phyloP scores from a whole-genome alignment of 2,888 invertebrate genomes.

The Beris chalybata region DNA sequence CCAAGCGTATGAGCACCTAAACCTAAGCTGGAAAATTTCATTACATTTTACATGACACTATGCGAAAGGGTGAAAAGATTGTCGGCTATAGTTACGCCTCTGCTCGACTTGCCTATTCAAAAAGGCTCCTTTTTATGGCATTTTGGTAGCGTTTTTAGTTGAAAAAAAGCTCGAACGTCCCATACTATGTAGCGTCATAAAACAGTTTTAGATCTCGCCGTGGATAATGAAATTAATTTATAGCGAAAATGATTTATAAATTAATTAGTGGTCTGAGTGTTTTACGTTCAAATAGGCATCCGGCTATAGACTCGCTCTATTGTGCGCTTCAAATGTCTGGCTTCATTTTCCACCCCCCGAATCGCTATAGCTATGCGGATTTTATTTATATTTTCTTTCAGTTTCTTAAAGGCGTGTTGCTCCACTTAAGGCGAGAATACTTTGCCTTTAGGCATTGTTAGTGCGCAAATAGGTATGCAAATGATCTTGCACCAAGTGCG shows the following conservation, averaged over 20 bases:
- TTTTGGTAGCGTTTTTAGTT: constrained; percentile 9
- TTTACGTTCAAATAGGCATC: constrained; percentile 12
- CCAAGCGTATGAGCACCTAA: neutral
- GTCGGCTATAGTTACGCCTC: constrained; percentile 18
- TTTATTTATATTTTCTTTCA: neutral
- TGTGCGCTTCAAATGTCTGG: neutral
- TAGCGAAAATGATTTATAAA: constrained; percentile 38
- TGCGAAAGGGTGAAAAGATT: constrained; percentile 21
- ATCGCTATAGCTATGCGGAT: neutral
- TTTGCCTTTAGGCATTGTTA: neutral
- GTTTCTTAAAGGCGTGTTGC: neutral
- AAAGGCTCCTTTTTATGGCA: neutral
- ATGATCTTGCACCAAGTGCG: constrained; percentile 11
- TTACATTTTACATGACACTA: constrained; percentile 26
- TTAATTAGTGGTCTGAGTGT: constrained; percentile 34
- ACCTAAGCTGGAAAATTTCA: neutral
- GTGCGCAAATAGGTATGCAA: constrained; percentile 15
- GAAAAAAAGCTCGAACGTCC: constrained; percentile 12
- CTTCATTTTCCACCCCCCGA: neutral
- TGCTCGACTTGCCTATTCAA: neutral
- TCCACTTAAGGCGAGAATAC: constrained; percentile 8
- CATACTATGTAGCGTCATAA: constrained; percentile 26
- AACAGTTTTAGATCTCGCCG: constrained; percentile 33
- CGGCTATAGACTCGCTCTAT: neutral
- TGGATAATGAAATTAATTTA: constrained; percentile 38